A percentile compares a stretch with the other conserved stretches of the same genome.
Conservation (phyloP, 2,797 vertebrate species). For the Falco cherrug region DNA sequence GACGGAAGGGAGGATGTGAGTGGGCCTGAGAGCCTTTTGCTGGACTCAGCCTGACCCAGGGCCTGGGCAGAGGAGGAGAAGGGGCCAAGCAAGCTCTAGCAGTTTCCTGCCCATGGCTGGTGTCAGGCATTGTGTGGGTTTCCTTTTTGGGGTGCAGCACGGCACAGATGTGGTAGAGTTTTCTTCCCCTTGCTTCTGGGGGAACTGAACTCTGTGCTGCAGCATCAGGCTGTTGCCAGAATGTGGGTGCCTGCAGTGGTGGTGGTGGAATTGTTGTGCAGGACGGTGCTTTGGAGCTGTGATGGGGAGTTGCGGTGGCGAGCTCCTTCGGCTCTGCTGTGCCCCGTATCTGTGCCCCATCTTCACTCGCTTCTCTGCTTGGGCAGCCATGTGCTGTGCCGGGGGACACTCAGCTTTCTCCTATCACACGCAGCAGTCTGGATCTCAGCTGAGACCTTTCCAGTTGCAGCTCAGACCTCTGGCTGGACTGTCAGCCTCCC, state of each 20-base stretch:
- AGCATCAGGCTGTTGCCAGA: not conserved
- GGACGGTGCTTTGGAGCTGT: not conserved
- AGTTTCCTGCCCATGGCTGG: not conserved
- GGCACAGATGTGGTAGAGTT: not conserved
- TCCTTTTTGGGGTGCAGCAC: not conserved
- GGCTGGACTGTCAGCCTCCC: not conserved
- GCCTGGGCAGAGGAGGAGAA: not conserved
- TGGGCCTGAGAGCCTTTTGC: not conserved
- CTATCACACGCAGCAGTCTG: not conserved
- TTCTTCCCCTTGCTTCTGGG: not conserved
- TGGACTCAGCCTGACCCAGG: not conserved
- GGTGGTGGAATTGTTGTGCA: not conserved
- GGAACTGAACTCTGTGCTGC: not conserved
- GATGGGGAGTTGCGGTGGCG: not conserved
- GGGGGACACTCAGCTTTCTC: not conserved
- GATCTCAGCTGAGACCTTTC: not conserved
- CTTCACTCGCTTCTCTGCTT: not conserved
- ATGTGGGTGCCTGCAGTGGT: not conserved
- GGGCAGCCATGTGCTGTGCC: not conserved
- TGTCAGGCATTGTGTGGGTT: not conserved
- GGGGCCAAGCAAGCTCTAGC: not conserved
- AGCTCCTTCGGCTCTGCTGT: not conserved
- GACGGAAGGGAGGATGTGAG: slow-evolving; percentile 90
- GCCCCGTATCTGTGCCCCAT: not conserved
- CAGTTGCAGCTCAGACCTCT: not conserved